Base-by-base conservation (phyloP, 2,888 invertebrate genomes). In the Bruchidius siliquastri region DNA sequence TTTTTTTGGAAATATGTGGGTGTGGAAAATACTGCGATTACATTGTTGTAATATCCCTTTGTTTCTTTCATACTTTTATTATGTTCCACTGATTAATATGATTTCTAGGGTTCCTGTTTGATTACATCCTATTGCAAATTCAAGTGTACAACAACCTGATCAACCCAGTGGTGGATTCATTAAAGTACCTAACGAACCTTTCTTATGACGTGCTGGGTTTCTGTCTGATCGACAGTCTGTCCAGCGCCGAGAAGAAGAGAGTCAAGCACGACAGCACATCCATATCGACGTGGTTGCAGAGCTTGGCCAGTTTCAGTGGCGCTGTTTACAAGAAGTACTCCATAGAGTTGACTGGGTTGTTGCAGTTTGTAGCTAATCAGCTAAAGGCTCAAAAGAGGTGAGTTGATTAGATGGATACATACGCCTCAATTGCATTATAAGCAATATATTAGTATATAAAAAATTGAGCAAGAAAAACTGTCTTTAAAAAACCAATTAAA, bases 351-450 rank as follows among this genome's bases (percentile, higher is more conserved):
- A 94, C 96, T 2, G 98, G 98, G 0, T 87, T 99, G 78, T 88
- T 99, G 84, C 98, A 99, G 86, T 99, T 97, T 86, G 96, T 99
- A 22, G 96, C 96, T 67, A 98, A 99, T 88, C 95, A 99, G 84
- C 90, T 99, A 21, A 99, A 99, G 87, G 94, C 95, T 21, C 95
- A 97, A 81, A 97, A 98, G 87, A 98, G 96, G 96, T 96, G 82
- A 68, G 21, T 26, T 21, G n/a, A 69, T 10, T 72, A 67, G n/a
- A 20, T 73, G 8, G 8, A 30, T 30, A 8, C 3, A 69, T 69
- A 69, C 26, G 22, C 68, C 20, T 68, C 22, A n/a, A n/a, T n/a
- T n/a, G n/a, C n/a, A 69, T 70, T 32, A 68, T 30, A 30, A 6
- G 30, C n/a, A n/a, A n/a, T n/a, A n/a, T n/a, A n/a, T n/a, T n/a